Evolutionary conservation across 2,113 vertebrate genomes (phyloP).

Genomic region (Pongo abelii): DNA sequence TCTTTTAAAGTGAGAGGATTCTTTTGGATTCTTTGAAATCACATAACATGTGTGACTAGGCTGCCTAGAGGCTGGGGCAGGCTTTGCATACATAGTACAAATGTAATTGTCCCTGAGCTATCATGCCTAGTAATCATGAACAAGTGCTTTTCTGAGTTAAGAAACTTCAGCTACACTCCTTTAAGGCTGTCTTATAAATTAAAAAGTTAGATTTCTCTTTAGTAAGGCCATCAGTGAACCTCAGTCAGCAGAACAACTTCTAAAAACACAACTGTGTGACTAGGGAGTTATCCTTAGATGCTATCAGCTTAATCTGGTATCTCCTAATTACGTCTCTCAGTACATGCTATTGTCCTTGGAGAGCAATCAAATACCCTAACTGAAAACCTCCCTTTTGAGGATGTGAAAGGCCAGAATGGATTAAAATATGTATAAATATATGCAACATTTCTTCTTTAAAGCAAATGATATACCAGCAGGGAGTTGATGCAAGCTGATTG

Average conservation of each 20-base stretch:
- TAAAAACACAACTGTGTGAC: not conserved
- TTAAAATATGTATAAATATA: not conserved
- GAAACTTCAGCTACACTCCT: not conserved
- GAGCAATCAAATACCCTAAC: not conserved
- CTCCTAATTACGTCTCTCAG: not conserved
- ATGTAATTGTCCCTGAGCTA: conserved; percentile 17
- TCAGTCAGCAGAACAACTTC: not conserved
- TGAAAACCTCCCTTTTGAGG: not conserved
- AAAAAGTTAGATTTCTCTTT: conserved; percentile 12
- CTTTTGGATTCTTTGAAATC: not conserved
- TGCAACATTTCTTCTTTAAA: not conserved
- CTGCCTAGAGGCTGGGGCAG: not conserved
- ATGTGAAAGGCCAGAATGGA: not conserved
- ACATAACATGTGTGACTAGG: not conserved
- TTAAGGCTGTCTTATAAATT: conserved; percentile 11
- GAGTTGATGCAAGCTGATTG: not conserved
- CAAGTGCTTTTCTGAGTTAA: not conserved
- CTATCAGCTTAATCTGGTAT: not conserved
- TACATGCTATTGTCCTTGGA: not conserved
- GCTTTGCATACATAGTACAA: not conserved
- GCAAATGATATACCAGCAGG: not conserved
- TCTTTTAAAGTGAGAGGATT: not conserved
- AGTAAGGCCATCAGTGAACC: conserved; percentile 11
- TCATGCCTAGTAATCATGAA: not conserved
- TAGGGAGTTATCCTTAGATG: not conserved